Conservation (phyloP, 2,888 invertebrate genomes). For the Siphlonurus alternatus region DNA sequence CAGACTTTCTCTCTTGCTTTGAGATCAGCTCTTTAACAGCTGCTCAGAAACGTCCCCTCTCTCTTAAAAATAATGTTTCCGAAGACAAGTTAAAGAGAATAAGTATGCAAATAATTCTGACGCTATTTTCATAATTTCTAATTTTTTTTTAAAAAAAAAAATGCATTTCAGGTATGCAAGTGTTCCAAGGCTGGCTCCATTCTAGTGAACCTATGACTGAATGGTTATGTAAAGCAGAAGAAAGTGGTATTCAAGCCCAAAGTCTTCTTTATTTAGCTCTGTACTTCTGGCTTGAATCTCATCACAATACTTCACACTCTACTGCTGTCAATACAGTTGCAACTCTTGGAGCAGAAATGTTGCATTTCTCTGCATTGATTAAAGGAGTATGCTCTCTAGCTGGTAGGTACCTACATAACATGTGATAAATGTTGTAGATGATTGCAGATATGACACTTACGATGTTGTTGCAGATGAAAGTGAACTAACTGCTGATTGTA, state of each 20-base stretch:
- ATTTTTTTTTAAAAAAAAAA: constrained; percentile 4
- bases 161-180: constrained; percentile 22
- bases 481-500: constrained; percentile 43
- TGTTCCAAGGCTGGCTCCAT: constrained; percentile 27
- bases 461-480: constrained; percentile 24
- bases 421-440: background rate
- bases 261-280: constrained; percentile 55
- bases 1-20: constrained; percentile 25
- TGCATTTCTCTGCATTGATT: constrained; percentile 46
- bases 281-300: constrained; percentile 46
- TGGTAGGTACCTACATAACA: constrained; percentile 26
- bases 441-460: background rate
- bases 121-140: background rate
- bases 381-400: constrained; percentile 45
- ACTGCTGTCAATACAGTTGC: too few relatives aligned
- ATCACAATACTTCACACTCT: constrained; percentile 22
- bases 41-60: background rate
- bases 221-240: constrained; percentile 26
- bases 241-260: constrained; percentile 38
- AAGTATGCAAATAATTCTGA: constrained; percentile 18
- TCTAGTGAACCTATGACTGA: constrained; percentile 23
- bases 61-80: constrained; percentile 26
- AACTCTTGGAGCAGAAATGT: constrained; percentile 41
- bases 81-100: constrained; percentile 26
- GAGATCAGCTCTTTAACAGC: constrained; percentile 20